Conservation (phyloP, 1,140 invertebrate species). For the Ceratina calcarata region DNA sequence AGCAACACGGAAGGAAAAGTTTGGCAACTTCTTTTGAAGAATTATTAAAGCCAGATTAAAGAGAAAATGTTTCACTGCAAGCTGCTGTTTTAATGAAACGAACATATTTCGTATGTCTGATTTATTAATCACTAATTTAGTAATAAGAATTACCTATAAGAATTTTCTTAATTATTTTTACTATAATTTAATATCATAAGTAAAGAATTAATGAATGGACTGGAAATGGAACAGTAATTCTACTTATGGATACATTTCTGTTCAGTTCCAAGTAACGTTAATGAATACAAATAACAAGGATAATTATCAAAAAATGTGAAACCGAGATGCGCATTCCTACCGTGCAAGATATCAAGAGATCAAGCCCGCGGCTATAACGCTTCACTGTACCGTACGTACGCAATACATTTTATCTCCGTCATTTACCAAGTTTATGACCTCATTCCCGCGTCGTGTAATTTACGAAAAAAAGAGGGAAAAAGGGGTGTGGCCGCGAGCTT, state of each 20-base stretch:
- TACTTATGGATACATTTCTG: too few relatives aligned
- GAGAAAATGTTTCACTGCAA: conserved; percentile 9
- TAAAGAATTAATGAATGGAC: too few relatives aligned
- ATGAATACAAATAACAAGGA: conserved; percentile 3
- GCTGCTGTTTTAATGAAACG: too few relatives aligned
- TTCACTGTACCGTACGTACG: not conserved
- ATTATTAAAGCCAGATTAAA: conserved; percentile 24
- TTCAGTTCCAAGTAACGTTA: not conserved
- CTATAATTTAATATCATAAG: too few relatives aligned
- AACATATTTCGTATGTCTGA: too few relatives aligned
- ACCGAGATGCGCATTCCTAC: not conserved
- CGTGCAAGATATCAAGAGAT: not conserved
- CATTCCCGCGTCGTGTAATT: not conserved
- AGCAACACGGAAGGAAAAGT: conserved; percentile 14
- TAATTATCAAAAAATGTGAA: conserved; percentile 10
- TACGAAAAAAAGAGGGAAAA: not conserved
- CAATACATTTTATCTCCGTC: not conserved
- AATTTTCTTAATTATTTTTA: too few relatives aligned
- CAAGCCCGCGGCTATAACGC: not conserved
- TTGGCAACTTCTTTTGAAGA: conserved; percentile 30
- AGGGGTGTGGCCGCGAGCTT: not conserved
- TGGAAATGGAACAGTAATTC: too few relatives aligned
- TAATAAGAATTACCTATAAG: too few relatives aligned
- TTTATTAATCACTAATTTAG: too few relatives aligned
- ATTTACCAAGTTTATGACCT: not conserved